Conservation (phyloP, 1,140 invertebrate genomes). For the Drosophila asahinai region DNA sequence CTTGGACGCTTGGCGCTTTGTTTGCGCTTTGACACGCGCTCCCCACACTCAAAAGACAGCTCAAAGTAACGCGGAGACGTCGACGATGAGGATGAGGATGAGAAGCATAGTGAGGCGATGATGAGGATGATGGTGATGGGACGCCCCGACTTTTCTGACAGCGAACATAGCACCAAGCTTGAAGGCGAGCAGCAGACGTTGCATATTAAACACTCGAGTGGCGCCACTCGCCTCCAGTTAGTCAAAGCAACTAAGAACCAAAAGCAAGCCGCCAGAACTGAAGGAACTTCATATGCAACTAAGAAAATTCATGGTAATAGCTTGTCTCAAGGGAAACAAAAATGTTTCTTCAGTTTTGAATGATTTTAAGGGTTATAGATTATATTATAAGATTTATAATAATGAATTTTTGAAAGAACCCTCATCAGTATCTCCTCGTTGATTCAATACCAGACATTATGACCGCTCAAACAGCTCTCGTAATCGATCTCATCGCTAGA, state of each 20-base stretch:
- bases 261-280: slow-evolving; percentile 1
- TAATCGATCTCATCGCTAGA: slow-evolving; percentile 26
- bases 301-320: background rate
- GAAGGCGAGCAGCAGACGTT: slow-evolving; percentile 26
- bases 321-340: background rate
- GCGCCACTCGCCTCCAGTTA: slow-evolving; percentile 44
- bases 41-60: slow-evolving; percentile 65
- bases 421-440: slow-evolving; percentile 10
- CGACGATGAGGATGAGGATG: slow-evolving; percentile 17
- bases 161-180: slow-evolving; percentile 34
- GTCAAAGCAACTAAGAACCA: slow-evolving; percentile 31
- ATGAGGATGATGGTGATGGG: slow-evolving; percentile 20
- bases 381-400: too few species aligned
- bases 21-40: slow-evolving; percentile 70
- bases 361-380: background rate
- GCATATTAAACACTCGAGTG: slow-evolving; percentile 73
- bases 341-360: background rate
- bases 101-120: slow-evolving; percentile 1
- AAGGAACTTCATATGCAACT: slow-evolving; percentile 9
- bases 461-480: slow-evolving; percentile 11
- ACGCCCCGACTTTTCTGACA: slow-evolving; percentile 40
- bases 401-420: background rate
- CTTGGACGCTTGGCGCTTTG: slow-evolving; percentile 47
- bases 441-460: background rate
- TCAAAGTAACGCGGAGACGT: slow-evolving; percentile 53